phyloP scores from a whole-genome alignment of 2,797 vertebrate species.

The Tolypeutes matacus region DNA sequence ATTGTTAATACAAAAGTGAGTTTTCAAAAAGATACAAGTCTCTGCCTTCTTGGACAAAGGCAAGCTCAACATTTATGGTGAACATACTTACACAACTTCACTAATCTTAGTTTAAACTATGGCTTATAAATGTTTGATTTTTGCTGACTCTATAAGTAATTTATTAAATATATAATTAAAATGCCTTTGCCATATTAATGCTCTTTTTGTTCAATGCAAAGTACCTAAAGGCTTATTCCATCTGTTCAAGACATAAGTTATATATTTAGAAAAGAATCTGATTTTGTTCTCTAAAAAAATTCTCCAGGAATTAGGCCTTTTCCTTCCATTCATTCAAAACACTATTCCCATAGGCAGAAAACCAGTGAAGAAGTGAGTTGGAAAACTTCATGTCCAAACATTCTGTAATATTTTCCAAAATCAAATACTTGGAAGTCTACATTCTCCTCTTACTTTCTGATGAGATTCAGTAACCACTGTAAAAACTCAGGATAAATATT shows the following conservation, averaged over 20 bases:
- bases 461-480: background rate
- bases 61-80: conserved; percentile 42
- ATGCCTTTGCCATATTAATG: background rate
- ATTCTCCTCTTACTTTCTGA: conserved; percentile 21
- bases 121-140: conserved; percentile 40
- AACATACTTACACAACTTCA: conserved; percentile 36
- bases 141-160: background rate
- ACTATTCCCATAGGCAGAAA: conserved; percentile 72
- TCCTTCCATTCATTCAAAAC: conserved; percentile 77
- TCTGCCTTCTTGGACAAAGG: conserved; percentile 16
- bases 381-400: conserved; percentile 62
- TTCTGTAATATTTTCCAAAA: conserved; percentile 73
- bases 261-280: conserved; percentile 76
- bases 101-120: conserved; percentile 52
- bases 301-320: conserved; percentile 76
- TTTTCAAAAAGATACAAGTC: background rate
- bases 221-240: conserved; percentile 54
- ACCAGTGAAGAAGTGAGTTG: conserved; percentile 8
- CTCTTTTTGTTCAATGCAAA: conserved; percentile 37
- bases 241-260: conserved; percentile 59
- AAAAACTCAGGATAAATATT: conserved; percentile 25
- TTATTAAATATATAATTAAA: conserved; percentile 61
- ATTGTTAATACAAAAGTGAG: background rate
- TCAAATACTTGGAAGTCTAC: conserved; percentile 18
- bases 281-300: conserved; percentile 67